Percentiles rank a stretch among this genome's conserved stretches.
phyloP scores from a whole-genome alignment of 2,113 vertebrate genomes.

The Diadophis punctatus region DNA sequence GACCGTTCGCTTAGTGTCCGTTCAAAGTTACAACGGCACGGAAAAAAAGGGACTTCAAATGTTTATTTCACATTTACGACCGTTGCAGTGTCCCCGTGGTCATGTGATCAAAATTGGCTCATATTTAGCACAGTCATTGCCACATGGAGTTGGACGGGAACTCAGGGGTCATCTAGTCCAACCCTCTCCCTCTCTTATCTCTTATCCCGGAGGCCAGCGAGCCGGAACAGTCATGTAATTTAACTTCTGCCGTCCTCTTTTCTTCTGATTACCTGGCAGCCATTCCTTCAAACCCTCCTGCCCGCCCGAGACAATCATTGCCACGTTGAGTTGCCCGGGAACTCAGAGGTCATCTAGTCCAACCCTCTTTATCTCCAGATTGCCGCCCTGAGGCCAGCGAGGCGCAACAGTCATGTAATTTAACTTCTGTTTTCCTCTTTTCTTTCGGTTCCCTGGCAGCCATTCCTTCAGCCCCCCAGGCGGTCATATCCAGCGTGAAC shows the following conservation, averaged over 20 bases:
- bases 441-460: conserved; percentile 62
- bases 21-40: too few species aligned
- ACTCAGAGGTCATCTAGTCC: not conserved
- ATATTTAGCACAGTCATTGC: too few species aligned
- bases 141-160: too few species aligned
- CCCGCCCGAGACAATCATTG: not conserved
- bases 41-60: too few species aligned
- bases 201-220: not conserved
- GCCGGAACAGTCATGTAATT: not conserved
- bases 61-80: too few species aligned
- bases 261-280: too few species aligned
- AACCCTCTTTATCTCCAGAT: not conserved
- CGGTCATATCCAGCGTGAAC: conserved; percentile 91
- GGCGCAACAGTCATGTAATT: rapidly evolving
- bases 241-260: not conserved
- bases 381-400: not conserved
- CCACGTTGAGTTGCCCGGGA: not conserved
- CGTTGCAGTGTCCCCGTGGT: too few species aligned
- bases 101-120: too few species aligned
- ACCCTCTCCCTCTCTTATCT: not conserved
- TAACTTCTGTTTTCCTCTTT: not conserved
- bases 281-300: too few species aligned
- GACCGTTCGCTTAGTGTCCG: too few species aligned
- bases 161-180: not conserved
- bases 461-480: conserved; percentile 83